A percentile compares a stretch with the other conserved stretches of the same genome.
phyloP scores from a whole-genome alignment of 2,797 vertebrate species.

The Xenentodon cancila region DNA sequence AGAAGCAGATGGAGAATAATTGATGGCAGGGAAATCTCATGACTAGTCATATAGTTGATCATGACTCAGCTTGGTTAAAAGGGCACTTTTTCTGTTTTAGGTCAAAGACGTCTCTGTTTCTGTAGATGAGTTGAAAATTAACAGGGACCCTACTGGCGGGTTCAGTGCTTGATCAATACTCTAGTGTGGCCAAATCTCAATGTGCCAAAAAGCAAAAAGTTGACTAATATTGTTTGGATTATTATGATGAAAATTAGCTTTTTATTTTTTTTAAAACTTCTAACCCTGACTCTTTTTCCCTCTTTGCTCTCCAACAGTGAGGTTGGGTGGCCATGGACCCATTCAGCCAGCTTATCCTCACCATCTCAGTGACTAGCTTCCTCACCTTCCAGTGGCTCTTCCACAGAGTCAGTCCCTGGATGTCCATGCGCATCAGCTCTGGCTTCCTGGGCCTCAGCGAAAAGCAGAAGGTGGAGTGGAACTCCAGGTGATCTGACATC shows the following conservation, averaged over 20 bases:
- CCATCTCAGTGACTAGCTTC: conserved; percentile 88
- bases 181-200: no score
- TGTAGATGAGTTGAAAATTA: no score
- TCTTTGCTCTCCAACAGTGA: conserved; percentile 47
- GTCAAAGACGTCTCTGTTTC: no score
- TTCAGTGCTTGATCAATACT: no score
- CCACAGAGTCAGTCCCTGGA: conserved; percentile 90
- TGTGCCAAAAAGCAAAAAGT: no score
- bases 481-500: conserved; percentile 88
- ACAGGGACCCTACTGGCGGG: no score
- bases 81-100: no score
- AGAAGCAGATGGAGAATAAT: no score
- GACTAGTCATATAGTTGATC: no score
- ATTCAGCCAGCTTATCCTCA: conserved; percentile 85
- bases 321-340: conserved; percentile 90
- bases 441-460: conserved; percentile 87
- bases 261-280: not conserved
- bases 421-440: conserved; percentile 85
- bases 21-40: no score
- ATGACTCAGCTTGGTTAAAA: no score
- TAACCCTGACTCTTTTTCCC: conserved; percentile 12
- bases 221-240: not conserved
- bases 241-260: not conserved
- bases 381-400: conserved; percentile 93
- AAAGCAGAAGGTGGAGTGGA: conserved; percentile 98